These are phyloP conservation scores for Chloroceryle aenea DNA, from an alignment of 2,113 vertebrate species.

Conservation along the genomic window DNA sequence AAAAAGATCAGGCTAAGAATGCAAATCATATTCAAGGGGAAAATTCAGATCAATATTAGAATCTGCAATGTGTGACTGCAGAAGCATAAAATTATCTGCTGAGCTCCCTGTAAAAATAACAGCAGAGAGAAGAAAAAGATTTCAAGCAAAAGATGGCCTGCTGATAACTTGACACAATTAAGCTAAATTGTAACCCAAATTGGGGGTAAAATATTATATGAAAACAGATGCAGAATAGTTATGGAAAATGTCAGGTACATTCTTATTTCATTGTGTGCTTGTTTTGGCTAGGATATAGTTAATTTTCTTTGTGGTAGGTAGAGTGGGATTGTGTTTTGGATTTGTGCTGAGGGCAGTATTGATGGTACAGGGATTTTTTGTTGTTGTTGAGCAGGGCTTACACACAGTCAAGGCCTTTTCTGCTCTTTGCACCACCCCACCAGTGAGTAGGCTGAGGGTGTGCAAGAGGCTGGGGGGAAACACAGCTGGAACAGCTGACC, in stretches of 20 bases:
- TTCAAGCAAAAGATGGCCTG: constrained; percentile 9
- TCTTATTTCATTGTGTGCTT: background rate
- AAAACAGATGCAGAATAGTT: background rate
- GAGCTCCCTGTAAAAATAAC: constrained; percentile 55
- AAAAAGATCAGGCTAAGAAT: constrained; percentile 57
- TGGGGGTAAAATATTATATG: background rate
- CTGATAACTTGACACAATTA: constrained; percentile 39
- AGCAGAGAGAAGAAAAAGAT: constrained; percentile 11
- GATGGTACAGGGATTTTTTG: background rate
- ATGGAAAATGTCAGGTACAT: background rate
- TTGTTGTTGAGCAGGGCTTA: background rate
- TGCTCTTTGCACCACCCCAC: background rate
- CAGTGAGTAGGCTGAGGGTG: no score
- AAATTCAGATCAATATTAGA: constrained; percentile 73
- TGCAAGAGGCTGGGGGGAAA: no score
- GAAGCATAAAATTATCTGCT: constrained; percentile 57
- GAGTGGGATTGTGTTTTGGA: background rate
- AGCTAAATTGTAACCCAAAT: constrained; percentile 9
- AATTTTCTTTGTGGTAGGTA: background rate
- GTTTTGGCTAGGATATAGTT: background rate
- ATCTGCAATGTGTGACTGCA: constrained; percentile 66
- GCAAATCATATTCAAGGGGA: constrained; percentile 67
- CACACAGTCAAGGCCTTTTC: background rate
- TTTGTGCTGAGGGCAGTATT: background rate
- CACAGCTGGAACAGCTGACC: background rate